Evolutionary conservation across 2,888 invertebrate genomes (phyloP).

Genomic region (Drosophila meridionalis): DNA sequence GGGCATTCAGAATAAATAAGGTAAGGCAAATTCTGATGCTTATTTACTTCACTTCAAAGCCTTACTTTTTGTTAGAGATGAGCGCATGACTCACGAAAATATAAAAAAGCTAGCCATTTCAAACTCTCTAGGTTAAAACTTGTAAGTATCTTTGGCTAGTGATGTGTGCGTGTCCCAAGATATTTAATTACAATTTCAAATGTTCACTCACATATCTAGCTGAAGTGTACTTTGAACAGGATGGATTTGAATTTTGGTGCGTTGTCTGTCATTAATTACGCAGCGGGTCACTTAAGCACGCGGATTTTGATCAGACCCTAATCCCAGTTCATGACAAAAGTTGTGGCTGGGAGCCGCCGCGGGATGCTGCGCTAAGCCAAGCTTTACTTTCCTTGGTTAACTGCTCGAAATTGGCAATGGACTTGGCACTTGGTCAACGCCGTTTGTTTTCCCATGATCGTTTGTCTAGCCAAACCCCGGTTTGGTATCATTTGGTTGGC

Average conservation of each 20-base stretch:
- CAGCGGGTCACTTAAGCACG: constrained; percentile 78
- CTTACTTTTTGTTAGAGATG: neutral
- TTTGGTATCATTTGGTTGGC: constrained; percentile 14
- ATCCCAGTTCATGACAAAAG: constrained; percentile 6
- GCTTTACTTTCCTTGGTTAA: constrained; percentile 68
- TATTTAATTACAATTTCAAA: no score
- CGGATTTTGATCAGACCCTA: constrained; percentile 9
- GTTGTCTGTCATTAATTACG: constrained; percentile 69
- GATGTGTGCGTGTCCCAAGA: neutral
- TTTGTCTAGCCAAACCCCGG: constrained; percentile 65
- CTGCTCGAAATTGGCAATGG: constrained; percentile 70
- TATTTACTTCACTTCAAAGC: no score
- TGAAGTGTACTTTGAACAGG: constrained; percentile 28
- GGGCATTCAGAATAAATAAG: no score
- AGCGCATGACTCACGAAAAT: neutral
- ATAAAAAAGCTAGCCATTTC: no score
- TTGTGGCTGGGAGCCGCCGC: constrained; percentile 17
- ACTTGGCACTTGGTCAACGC: constrained; percentile 43
- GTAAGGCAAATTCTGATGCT: no score
- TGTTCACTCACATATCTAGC: constrained; percentile 4
- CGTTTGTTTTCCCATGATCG: constrained; percentile 72
- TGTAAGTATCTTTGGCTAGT: neutral
- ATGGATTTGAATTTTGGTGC: constrained; percentile 40
- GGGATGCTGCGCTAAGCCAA: constrained; percentile 28
- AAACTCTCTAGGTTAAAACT: neutral